These are phyloP conservation scores for Scartelaos histophorus DNA, from an alignment of 2,113 vertebrate species.

Conservation along the genomic window DNA sequence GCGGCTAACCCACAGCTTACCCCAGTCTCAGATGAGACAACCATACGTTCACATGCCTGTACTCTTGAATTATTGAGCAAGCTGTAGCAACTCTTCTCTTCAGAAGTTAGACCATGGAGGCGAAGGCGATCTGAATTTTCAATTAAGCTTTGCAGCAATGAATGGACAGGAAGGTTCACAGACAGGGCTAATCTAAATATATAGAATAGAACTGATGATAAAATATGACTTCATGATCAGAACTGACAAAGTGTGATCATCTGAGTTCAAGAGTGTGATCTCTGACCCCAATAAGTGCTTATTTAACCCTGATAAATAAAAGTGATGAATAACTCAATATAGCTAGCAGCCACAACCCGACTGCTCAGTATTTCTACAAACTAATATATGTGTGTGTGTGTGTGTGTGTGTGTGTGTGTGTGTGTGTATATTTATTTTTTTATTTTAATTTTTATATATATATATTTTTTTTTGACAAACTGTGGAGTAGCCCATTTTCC, in stretches of 20 bases:
- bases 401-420: no score
- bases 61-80: conserved; percentile 70
- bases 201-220: not conserved
- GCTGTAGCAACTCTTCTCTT: conserved; percentile 61
- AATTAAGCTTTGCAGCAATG: conserved; percentile 50
- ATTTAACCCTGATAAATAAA: not conserved
- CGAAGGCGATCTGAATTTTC: conserved; percentile 56
- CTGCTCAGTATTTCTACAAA: not conserved
- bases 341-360: not conserved
- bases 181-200: conserved; percentile 9
- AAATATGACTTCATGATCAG: not conserved
- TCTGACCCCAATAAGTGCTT: not conserved
- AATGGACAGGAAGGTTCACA: conserved; percentile 19
- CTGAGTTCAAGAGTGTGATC: not conserved
- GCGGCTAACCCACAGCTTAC: conserved; percentile 68
- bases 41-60: conserved; percentile 63
- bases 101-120: conserved; percentile 64
- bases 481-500: not conserved
- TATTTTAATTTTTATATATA: no score
- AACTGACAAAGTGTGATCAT: not conserved
- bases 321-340: not conserved
- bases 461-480: no score
- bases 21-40: conserved; percentile 64
- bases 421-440: no score
- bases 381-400: no score